Conservation (phyloP, 2,888 invertebrate species). For the Eupithecia subumbrata region DNA sequence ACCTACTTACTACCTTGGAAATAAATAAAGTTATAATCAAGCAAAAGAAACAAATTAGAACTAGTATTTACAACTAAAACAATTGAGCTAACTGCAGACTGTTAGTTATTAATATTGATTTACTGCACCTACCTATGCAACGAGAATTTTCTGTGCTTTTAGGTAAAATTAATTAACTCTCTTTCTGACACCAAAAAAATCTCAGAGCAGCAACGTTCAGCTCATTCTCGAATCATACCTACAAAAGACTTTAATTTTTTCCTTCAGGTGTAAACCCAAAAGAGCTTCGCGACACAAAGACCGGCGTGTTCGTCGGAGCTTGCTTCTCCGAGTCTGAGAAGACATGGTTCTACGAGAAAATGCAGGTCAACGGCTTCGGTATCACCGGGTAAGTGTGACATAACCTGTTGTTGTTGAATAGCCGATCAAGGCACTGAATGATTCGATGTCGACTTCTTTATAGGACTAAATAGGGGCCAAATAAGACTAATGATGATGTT, state of each 20-base stretch:
- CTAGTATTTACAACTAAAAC: too few relatives aligned
- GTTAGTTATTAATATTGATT: too few relatives aligned
- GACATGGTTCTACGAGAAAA: constrained; percentile 88
- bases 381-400: constrained; percentile 77
- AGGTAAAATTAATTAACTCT: too few relatives aligned
- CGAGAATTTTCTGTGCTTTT: too few relatives aligned
- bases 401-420: neutral
- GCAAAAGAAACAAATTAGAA: too few relatives aligned
- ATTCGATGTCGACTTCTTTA: neutral
- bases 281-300: constrained; percentile 87
- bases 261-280: constrained; percentile 86
- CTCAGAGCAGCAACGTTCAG: neutral
- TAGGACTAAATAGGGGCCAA: neutral
- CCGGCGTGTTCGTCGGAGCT: constrained; percentile 91
- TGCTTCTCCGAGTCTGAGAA: constrained; percentile 91
- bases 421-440: neutral
- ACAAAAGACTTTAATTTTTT: constrained; percentile 19
- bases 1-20: too few relatives aligned
- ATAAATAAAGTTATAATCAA: too few relatives aligned
- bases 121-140: too few relatives aligned
- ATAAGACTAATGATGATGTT: too few relatives aligned
- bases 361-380: constrained; percentile 84
- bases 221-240: neutral
- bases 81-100: too few relatives aligned
- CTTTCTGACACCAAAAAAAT: too few relatives aligned